A percentile compares a stretch with the other conserved stretches of the same genome.
Conservation (phyloP, 2,888 invertebrate species). For the Sphaeridia pumilis region DNA sequence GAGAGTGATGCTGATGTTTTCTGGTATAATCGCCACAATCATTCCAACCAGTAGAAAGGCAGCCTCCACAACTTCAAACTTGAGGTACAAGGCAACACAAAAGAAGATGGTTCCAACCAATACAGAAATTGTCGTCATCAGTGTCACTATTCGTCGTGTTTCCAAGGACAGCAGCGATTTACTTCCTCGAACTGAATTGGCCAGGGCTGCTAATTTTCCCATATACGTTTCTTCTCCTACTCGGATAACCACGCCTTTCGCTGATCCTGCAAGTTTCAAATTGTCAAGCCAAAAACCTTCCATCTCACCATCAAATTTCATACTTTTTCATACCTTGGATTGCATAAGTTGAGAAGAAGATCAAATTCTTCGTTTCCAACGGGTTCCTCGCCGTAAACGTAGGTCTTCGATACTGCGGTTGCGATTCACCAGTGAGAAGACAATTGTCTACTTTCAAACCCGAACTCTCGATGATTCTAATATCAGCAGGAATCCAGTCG, state of each 20-base stretch:
- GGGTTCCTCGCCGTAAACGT: slow-evolving; percentile 44
- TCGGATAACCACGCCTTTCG: slow-evolving; percentile 52
- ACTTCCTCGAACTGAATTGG: slow-evolving; percentile 38
- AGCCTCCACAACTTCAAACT: slow-evolving; percentile 10
- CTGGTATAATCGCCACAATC: slow-evolving; percentile 31
- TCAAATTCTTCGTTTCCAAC: slow-evolving; percentile 46
- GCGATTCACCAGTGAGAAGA: slow-evolving; percentile 11
- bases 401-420: slow-evolving; percentile 38
- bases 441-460: slow-evolving; percentile 16
- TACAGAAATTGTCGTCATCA: slow-evolving; percentile 7
- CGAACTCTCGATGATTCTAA: slow-evolving; percentile 14
- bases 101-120: slow-evolving; percentile 14
- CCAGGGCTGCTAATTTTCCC: slow-evolving; percentile 58
- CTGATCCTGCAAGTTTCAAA: slow-evolving; percentile 38
- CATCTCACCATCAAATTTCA: neutral
- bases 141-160: slow-evolving; percentile 9
- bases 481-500: slow-evolving; percentile 68
- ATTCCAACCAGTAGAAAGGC: slow-evolving; percentile 18
- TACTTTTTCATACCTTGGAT: slow-evolving; percentile 44
- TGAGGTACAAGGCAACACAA: slow-evolving; percentile 13
- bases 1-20: slow-evolving; percentile 27
- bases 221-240: slow-evolving; percentile 57
- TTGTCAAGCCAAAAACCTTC: slow-evolving; percentile 6
- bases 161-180: slow-evolving; percentile 10
- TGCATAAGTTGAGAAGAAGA: slow-evolving; percentile 49